These are phyloP conservation scores for Sarcophaga carnaria DNA, from an alignment of 2,888 invertebrate species.

Conservation along the genomic window DNA sequence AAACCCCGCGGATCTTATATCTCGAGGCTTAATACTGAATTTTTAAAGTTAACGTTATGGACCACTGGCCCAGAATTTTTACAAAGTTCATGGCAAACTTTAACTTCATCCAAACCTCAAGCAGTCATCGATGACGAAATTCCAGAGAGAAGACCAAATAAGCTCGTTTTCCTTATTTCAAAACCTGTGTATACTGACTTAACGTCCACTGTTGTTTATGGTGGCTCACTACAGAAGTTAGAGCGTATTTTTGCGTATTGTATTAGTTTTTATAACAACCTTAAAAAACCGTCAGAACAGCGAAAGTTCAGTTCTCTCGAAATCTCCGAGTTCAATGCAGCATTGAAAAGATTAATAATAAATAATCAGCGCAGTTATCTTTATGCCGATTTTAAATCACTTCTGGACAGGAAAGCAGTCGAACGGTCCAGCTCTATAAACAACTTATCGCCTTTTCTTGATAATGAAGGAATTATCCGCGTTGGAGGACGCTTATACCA, in stretches of 20 bases:
- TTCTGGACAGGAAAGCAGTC: background rate
- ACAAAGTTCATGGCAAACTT: background rate
- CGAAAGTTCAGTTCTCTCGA: background rate
- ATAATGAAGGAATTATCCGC: background rate
- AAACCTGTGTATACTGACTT: background rate
- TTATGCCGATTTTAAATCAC: constrained; percentile 20
- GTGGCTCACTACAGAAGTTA: background rate
- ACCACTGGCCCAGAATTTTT: background rate
- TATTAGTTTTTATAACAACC: background rate
- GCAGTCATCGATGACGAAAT: too few relatives aligned
- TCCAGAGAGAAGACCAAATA: too few relatives aligned
- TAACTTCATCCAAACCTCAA: background rate
- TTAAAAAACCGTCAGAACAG: background rate
- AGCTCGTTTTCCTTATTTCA: background rate
- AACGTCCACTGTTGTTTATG: background rate
- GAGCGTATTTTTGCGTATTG: background rate
- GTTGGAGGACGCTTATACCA: background rate
- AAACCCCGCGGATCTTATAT: too few relatives aligned
- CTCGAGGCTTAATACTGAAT: too few relatives aligned
- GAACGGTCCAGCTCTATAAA: background rate
- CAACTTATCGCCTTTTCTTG: background rate
- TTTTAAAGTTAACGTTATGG: too few relatives aligned
- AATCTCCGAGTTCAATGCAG: constrained; percentile 4
- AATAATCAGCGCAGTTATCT: constrained; percentile 20
- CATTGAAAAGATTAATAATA: constrained; percentile 5